phyloP scores from a whole-genome alignment of 2,797 vertebrate species.

The Urophycis tenuis region DNA sequence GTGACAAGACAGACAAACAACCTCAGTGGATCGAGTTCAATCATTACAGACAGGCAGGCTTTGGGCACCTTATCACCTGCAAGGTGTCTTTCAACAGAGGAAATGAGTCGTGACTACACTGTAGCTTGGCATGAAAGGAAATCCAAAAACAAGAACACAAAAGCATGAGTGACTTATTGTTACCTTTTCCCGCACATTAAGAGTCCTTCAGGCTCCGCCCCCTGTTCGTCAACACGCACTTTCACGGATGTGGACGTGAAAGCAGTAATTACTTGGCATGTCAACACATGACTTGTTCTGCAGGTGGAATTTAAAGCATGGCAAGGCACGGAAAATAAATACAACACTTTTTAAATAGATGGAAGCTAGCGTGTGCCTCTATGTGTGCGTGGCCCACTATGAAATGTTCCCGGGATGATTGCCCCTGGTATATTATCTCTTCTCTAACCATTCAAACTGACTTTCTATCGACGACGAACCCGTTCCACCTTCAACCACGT shows the following conservation, averaged over 20 bases:
- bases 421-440: slow-evolving; percentile 20
- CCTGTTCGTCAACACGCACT: background rate
- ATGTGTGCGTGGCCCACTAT: slow-evolving; percentile 38
- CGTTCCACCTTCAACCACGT: slow-evolving; percentile 41
- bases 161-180: background rate
- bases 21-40: background rate
- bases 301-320: background rate
- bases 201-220: background rate
- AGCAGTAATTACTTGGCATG: background rate
- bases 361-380: slow-evolving; percentile 24
- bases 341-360: slow-evolving; percentile 13
- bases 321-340: background rate
- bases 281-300: background rate
- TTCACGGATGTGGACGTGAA: background rate
- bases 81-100: background rate
- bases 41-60: background rate
- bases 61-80: background rate
- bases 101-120: background rate
- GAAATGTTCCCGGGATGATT: slow-evolving; percentile 43
- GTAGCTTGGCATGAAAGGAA: background rate
- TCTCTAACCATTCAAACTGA: slow-evolving; percentile 4
- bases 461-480: slow-evolving; percentile 23
- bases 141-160: background rate
- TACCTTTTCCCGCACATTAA: background rate
- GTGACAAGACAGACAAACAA: background rate